These are phyloP conservation scores for Mormoops blainvillei DNA, from an alignment of 2,113 vertebrate species.

Conservation along the genomic window DNA sequence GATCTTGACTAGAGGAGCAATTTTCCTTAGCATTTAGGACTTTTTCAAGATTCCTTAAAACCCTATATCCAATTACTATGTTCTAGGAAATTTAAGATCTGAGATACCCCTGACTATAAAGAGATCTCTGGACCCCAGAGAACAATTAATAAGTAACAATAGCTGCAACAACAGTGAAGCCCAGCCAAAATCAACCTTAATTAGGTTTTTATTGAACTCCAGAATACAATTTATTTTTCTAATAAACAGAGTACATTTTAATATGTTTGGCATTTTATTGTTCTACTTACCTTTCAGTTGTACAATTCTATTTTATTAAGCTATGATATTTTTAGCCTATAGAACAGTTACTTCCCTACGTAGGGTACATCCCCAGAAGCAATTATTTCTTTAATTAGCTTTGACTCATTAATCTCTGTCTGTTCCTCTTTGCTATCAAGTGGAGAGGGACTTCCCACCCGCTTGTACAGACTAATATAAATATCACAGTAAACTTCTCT, in stretches of 20 bases:
- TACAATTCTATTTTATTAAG: slow-evolving; percentile 65
- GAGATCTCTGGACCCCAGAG: slow-evolving; percentile 28
- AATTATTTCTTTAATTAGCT: slow-evolving; percentile 78
- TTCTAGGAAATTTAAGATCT: slow-evolving; percentile 27
- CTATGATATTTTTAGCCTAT: slow-evolving; percentile 55
- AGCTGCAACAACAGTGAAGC: slow-evolving; percentile 27
- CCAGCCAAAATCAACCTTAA: slow-evolving; percentile 49
- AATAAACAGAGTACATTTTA: slow-evolving; percentile 69
- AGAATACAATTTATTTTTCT: slow-evolving; percentile 67
- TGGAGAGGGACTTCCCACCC: not conserved
- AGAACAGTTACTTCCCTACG: slow-evolving; percentile 54
- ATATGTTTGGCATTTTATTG: slow-evolving; percentile 68
- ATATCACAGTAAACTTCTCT: slow-evolving; percentile 1
- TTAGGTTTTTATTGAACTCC: slow-evolving; percentile 65
- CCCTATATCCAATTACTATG: not conserved
- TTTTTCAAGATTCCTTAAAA: slow-evolving; percentile 2
- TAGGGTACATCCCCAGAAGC: slow-evolving; percentile 39
- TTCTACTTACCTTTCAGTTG: slow-evolving; percentile 65
- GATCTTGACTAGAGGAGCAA: not conserved
- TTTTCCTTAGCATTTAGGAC: slow-evolving; percentile 32
- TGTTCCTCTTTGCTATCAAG: slow-evolving; percentile 44
- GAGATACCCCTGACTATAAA: not conserved
- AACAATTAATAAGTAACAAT: slow-evolving; percentile 40
- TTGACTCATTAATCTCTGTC: slow-evolving; percentile 62
- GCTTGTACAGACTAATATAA: slow-evolving; percentile 14